A percentile compares a stretch with the other conserved stretches of the same genome.
phyloP scores from a whole-genome alignment of 2,888 invertebrate genomes.

The Calameuta idolon region DNA sequence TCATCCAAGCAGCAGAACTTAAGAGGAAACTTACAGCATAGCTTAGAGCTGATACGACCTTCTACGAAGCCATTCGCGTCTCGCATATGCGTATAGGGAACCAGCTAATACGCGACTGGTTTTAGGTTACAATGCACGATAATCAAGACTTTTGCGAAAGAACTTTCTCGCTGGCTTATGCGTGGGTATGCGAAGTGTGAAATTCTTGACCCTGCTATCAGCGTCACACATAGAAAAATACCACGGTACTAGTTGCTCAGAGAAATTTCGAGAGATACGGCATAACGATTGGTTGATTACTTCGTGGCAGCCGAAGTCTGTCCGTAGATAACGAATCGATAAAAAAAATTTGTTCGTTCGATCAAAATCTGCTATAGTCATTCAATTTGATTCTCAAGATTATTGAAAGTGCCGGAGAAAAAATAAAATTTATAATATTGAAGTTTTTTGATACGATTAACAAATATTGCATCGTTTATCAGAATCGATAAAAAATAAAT shows the following conservation, averaged over 20 bases:
- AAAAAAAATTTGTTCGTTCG: not conserved
- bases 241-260: not conserved
- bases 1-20: slow-evolving; percentile 3
- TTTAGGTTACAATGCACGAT: slow-evolving; percentile 34
- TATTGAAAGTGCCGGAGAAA: not conserved
- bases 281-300: not conserved
- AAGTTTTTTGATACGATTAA: not conserved
- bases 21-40: slow-evolving; percentile 8
- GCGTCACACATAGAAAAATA: not conserved
- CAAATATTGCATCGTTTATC: not conserved
- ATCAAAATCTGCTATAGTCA: not conserved
- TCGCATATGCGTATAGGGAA: not conserved
- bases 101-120: slow-evolving; percentile 38
- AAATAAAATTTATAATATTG: not conserved
- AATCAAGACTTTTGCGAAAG: slow-evolving; percentile 17
- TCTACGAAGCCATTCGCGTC: not conserved
- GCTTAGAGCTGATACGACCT: slow-evolving; percentile 6
- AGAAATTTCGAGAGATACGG: not conserved
- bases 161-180: not conserved
- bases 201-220: not conserved
- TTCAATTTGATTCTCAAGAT: not conserved
- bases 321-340: not conserved
- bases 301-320: not conserved
- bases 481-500: not conserved
- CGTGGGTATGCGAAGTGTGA: not conserved